Evolutionary conservation across 1,140 invertebrate genomes (phyloP).

Genomic region (Drosophila leontia): DNA sequence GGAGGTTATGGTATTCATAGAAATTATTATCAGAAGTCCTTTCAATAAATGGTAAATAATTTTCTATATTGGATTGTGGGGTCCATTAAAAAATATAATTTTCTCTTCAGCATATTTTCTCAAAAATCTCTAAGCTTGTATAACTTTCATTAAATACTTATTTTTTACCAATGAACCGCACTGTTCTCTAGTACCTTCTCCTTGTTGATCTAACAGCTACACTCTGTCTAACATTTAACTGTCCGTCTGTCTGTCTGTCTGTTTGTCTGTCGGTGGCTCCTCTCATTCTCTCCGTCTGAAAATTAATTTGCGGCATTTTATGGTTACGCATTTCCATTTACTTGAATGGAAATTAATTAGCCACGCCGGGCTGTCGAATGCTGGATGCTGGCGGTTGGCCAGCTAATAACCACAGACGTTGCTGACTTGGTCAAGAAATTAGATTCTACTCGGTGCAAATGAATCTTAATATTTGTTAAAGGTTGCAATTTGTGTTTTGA

Average conservation of each 20-base stretch:
- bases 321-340: conserved; percentile 50
- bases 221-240: conserved; percentile 43
- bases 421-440: conserved; percentile 35
- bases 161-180: background rate
- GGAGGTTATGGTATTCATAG: background rate
- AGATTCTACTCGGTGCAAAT: conserved; percentile 32
- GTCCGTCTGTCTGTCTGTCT: background rate
- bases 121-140: background rate
- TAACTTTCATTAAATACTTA: background rate
- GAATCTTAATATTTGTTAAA: conserved; percentile 44
- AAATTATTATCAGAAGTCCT: background rate
- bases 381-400: conserved; percentile 25
- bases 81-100: background rate
- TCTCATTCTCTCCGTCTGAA: conserved; percentile 16
- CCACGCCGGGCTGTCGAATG: conserved; percentile 48
- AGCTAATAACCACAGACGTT: conserved; percentile 35
- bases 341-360: conserved; percentile 78
- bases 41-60: background rate
- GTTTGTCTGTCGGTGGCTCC: background rate
- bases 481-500: conserved; percentile 31
- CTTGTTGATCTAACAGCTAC: conserved; percentile 19
- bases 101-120: background rate
- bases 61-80: background rate
- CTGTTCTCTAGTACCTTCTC: conserved; percentile 18
- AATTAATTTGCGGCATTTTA: conserved; percentile 42